Base-by-base conservation (phyloP, 2,113 vertebrate species). In the Dryoscopus gambensis region DNA sequence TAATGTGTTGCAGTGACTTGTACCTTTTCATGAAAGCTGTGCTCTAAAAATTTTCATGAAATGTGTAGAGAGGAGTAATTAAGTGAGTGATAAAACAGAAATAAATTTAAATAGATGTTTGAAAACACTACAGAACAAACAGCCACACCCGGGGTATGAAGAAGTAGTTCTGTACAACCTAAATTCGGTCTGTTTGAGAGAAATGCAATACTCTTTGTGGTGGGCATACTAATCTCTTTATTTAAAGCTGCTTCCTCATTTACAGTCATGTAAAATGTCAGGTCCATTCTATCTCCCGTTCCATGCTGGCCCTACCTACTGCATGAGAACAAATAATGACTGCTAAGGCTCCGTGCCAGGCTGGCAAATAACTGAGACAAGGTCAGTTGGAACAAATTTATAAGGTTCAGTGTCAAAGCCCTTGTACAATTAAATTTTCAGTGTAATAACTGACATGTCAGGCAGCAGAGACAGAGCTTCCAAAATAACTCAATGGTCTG, bases 311-410 rank as follows among this genome's bases (percentile, higher is more conserved):
- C 88, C 70, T 96, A 92, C 67, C 18, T 76, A 90, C 57, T 82
- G 68, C 92, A 96, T 28, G 91, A 93, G 94, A 96, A 96, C 76
- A 96, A 97, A 92, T 90, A 95, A 95, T 75, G 53, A 78, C 70
- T 73, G 59, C 77, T 67, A 69, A 67, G 95, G 82, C 81, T 89
- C 42, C 0, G 1, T 92, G 96, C 97, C 97, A 97, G 81, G 65
- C 93, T 96, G 95, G 90, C 95, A 96, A 97, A 96, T 94, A 97
- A 95, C 77, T 95, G 93, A 97, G 97, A 94, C 89, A 97, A 98
- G 95, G 96, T 97, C 96, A 96, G 91, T 95, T 96, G 97, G 95
- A 98, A 97, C 79, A 94, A 97, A 97, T 96, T 94, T 95, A 93
- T 87, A 71, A 91, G 94, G 92, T 93, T 96, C 53, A 84, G 84